Conservation (phyloP, 2,797 vertebrate genomes). For the Ceyx erithaca region DNA sequence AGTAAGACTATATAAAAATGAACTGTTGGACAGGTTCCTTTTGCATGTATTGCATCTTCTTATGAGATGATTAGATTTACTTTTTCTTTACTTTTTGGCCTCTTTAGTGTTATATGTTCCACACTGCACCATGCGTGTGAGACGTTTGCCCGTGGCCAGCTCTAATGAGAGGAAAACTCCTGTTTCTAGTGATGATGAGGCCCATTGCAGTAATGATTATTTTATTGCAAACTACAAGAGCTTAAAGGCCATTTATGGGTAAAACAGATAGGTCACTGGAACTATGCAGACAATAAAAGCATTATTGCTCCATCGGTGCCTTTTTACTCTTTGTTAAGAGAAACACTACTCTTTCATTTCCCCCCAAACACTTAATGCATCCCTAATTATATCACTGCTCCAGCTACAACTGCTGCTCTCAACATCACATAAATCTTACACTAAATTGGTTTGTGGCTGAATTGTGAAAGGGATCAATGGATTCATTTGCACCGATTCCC, state of each 20-base stretch:
- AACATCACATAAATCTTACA: constrained; percentile 77
- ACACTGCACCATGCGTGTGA: neutral
- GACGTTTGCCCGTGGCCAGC: neutral
- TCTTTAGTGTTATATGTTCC: neutral
- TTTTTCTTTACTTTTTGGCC: neutral
- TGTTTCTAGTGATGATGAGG: neutral
- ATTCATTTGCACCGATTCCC: constrained; percentile 72
- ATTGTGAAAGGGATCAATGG: constrained; percentile 80
- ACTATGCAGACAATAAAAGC: constrained; percentile 48
- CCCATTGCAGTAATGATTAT: neutral
- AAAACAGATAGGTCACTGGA: constrained; percentile 59
- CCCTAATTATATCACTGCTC: constrained; percentile 75
- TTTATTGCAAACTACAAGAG: constrained; percentile 47
- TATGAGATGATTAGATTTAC: neutral
- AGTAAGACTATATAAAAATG: neutral
- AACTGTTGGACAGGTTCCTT: neutral
- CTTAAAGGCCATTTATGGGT: constrained; percentile 59
- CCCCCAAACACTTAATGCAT: constrained; percentile 43
- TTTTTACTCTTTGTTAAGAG: constrained; percentile 63
- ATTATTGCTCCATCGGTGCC: constrained; percentile 46
- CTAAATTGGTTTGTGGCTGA: constrained; percentile 75
- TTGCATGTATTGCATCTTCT: accelerated
- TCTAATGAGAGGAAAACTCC: constrained; percentile 8
- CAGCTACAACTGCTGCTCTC: constrained; percentile 60
- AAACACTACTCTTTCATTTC: constrained; percentile 46